Evolutionary conservation across 2,113 vertebrate species (phyloP), one percentile per base, ranked within the genome.

Genomic region (Chrysemys picta): DNA sequence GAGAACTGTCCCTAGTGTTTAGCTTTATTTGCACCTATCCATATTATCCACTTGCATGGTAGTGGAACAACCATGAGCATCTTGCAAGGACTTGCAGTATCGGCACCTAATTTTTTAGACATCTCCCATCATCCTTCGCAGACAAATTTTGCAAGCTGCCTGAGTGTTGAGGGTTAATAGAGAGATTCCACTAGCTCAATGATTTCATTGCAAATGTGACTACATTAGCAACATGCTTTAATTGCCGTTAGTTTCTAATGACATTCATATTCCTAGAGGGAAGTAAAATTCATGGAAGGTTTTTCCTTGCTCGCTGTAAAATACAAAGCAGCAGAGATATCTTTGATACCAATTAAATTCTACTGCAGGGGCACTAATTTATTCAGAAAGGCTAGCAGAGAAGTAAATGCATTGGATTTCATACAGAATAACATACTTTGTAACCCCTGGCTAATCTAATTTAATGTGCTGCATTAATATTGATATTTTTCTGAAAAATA

Each of bases 271-370:
- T 97, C 96, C 95, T 96, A 47, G 84, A 89, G 86, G 93, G 78
- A 89, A 96, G 90, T 92, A 90, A 87, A 93, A 96, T 69, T 94
- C 94, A 93, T 35, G 85, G 87, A 96, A 95, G 45, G 59, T 76
- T 93, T 91, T 94, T 95, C 47, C 89, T 95, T 53, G 6, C 76
- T 96, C 69, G n/a, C 27, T 89, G 22, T 29, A 86, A 95, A 96
- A 94, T 97, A 91, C 84, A 95, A 95, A 98, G 82, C 80, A 96
- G 93, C 24, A 62, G 49, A 96, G 93, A 84, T 93, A 89, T 96
- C 91, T 97, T 75, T 97, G 82, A 95, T 92, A 53, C 50, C 88
- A 53, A 82, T 94, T 97, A 95, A 96, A 95, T 97, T 96, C 91
- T 89, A 84, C 75, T 96, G 65, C 50, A 54, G 14, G 47, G 86